These are phyloP conservation scores for Cheilosia grossa DNA, from an alignment of 2,888 invertebrate genomes.

Conservation along the genomic window DNA sequence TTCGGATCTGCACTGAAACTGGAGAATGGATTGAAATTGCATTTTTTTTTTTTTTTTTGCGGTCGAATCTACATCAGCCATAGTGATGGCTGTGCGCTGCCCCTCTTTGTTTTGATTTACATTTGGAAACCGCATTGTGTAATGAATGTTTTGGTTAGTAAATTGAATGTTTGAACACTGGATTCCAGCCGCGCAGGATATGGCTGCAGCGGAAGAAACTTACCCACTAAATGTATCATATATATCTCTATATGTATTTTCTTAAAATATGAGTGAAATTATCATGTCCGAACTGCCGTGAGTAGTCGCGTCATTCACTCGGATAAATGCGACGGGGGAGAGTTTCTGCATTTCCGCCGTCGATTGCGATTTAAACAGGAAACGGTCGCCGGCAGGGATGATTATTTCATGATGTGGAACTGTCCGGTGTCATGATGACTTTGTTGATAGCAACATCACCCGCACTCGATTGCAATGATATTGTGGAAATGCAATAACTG, in stretches of 20 bases:
- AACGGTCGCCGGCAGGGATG: conserved; percentile 55
- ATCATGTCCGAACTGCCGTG: conserved; percentile 2
- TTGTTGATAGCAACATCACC: conserved; percentile 49
- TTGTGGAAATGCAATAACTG: conserved; percentile 54
- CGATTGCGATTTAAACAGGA: conserved; percentile 62
- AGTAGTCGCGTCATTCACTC: background rate
- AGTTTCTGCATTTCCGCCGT: conserved; percentile 3
- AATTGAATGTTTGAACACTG: conserved; percentile 52
- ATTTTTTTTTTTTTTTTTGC: conserved; percentile 41
- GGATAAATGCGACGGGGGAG: background rate
- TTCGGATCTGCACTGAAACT: conserved; percentile 6
- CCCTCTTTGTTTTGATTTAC: conserved; percentile 29
- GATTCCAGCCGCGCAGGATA: conserved; percentile 1
- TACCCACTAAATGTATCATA: conserved; percentile 5
- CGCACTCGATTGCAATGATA: conserved; percentile 20
- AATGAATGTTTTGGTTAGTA: conserved; percentile 55
- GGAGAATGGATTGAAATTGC: conserved; percentile 43
- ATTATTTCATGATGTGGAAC: conserved; percentile 66
- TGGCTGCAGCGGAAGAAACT: background rate
- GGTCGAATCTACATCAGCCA: conserved; percentile 23
- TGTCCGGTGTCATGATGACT: conserved; percentile 59
- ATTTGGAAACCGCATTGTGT: conserved; percentile 34
- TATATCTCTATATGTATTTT: background rate
- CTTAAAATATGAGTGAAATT: background rate
- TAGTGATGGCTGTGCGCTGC: background rate